A percentile compares a stretch with the other conserved stretches of the same genome.
phyloP scores from a whole-genome alignment of 2,113 vertebrate genomes.

The Gorsachius goisagi region DNA sequence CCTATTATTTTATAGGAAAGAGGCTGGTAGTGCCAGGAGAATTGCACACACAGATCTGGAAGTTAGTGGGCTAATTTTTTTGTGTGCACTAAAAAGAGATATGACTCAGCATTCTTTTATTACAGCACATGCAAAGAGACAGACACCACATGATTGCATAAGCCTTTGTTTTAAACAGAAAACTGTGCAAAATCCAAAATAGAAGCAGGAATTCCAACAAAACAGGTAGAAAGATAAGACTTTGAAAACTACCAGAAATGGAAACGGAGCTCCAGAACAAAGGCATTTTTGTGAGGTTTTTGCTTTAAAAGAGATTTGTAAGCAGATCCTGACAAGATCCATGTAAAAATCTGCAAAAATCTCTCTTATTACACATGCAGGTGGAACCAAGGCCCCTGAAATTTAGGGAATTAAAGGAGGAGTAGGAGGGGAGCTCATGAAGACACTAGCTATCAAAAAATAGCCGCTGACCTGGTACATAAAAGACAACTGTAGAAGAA shows the following conservation, averaged over 20 bases:
- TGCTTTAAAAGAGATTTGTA: background rate
- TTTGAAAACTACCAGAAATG: background rate
- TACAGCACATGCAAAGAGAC: background rate
- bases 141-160: background rate
- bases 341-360: background rate
- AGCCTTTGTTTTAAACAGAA: background rate
- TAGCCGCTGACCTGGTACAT: background rate
- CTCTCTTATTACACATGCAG: background rate
- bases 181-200: background rate
- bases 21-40: rapidly evolving
- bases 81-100: background rate
- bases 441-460: background rate
- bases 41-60: background rate
- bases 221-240: background rate
- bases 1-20: background rate
- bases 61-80: background rate
- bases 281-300: background rate
- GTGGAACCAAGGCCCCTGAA: background rate
- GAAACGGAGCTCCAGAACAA: background rate
- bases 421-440: background rate
- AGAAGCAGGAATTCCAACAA: background rate
- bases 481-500: background rate
- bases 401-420: background rate
- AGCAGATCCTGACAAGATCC: background rate
- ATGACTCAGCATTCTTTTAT: background rate